phyloP scores from a whole-genome alignment of 2,888 invertebrate species.

The Arrhopalites spinosus region DNA sequence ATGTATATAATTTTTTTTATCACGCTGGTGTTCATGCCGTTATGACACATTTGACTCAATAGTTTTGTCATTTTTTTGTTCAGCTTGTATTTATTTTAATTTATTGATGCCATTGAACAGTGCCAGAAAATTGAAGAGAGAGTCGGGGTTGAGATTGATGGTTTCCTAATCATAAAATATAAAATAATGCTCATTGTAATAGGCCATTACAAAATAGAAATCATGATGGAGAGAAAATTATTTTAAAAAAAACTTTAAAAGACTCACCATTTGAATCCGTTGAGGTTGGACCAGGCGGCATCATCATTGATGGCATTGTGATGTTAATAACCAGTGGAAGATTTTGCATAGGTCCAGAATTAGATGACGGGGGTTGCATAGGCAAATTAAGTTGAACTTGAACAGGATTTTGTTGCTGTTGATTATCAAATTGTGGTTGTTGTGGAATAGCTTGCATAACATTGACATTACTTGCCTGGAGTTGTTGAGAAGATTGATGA shows the following conservation, averaged over 20 bases:
- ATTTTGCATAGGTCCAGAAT: neutral
- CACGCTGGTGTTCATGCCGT: no score
- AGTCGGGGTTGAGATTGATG: neutral
- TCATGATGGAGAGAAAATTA: no score
- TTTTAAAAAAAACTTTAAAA: neutral
- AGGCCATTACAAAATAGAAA: no score
- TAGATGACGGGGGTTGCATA: neutral
- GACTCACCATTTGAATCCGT: neutral
- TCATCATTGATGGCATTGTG: neutral
- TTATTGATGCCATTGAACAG: neutral
- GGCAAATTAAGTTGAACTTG: conserved; percentile 3
- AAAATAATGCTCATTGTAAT: no score
- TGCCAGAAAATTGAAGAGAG: neutral
- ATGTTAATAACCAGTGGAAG: no score
- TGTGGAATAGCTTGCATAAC: neutral
- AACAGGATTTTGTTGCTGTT: neutral
- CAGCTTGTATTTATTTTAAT: neutral
- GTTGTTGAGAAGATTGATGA: neutral
- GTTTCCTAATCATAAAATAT: neutral
- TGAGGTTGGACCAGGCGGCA: neutral
- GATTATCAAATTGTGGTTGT: neutral
- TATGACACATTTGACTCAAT: no score
- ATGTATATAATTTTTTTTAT: neutral
- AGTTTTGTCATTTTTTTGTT: neutral
- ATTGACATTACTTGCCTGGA: neutral